phyloP scores from a whole-genome alignment of 2,113 vertebrate species.

The Emydocephalus ijimae region DNA sequence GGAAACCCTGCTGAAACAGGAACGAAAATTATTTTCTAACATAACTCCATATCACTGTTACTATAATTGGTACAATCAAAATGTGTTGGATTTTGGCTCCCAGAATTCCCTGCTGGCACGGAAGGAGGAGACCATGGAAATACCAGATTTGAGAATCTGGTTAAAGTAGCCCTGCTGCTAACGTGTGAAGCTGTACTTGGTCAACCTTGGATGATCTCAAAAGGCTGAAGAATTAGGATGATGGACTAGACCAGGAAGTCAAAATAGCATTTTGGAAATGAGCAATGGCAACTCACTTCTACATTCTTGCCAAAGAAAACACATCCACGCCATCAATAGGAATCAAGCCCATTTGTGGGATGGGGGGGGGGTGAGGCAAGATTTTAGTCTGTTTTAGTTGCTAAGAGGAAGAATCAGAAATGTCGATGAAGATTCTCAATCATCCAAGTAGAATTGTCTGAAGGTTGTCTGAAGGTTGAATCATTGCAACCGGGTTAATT shows the following conservation, averaged over 20 bases:
- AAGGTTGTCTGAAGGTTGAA: no score
- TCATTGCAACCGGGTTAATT: no score
- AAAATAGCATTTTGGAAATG: neutral
- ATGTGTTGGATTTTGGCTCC: neutral
- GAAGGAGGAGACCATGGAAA: neutral
- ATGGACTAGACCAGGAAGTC: neutral
- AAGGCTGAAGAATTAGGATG: neutral
- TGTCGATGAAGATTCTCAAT: no score
- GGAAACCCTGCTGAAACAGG: neutral
- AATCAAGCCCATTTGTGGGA: neutral
- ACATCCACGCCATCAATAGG: neutral
- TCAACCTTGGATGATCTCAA: neutral
- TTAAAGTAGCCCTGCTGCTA: neutral
- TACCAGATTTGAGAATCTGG: neutral
- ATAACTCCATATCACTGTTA: neutral
- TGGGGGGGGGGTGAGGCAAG: no score
- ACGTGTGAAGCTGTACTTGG: neutral
- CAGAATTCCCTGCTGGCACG: neutral
- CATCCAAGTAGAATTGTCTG: no score
- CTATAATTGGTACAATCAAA: neutral
- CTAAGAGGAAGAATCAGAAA: neutral
- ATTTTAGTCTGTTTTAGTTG: neutral
- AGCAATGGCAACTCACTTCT: neutral
- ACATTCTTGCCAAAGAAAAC: neutral
- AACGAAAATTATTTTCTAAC: neutral